phyloP scores from a whole-genome alignment of 2,797 vertebrate genomes.

The Austrolebias charrua region DNA sequence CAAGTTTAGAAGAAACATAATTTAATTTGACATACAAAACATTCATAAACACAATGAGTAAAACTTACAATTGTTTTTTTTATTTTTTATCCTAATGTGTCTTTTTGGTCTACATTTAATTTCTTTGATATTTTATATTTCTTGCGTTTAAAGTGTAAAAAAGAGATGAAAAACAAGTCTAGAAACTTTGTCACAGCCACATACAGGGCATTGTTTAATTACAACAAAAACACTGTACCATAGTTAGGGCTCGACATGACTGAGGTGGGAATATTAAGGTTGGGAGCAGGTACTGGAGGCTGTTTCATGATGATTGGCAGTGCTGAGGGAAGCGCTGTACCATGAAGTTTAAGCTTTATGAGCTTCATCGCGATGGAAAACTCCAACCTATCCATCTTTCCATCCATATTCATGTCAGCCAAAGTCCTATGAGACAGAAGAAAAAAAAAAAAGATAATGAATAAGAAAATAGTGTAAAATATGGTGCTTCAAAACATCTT shows the following conservation, averaged over 20 bases:
- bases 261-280: constrained; percentile 59
- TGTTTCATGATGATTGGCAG: constrained; percentile 96
- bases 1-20: constrained; percentile 4
- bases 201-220: no score
- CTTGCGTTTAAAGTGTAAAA: not conserved
- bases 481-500: not conserved
- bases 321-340: constrained; percentile 83
- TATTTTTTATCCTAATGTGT: no score
- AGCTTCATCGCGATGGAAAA: constrained; percentile 99
- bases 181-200: no score
- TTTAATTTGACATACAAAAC: constrained; percentile 5
- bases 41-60: not conserved
- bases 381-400: constrained; percentile 94
- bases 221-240: constrained; percentile 70
- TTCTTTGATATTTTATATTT: not conserved
- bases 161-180: not conserved
- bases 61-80: no score
- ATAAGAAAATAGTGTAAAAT: not conserved
- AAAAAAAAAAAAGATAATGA: not conserved
- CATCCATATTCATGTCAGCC: constrained; percentile 94
- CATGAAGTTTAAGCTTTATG: constrained; percentile 93
- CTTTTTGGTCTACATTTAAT: not conserved
- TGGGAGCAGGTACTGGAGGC: constrained; percentile 76
- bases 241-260: constrained; percentile 83
- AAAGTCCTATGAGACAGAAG: constrained; percentile 79